Evolutionary conservation across 2,797 vertebrate genomes (phyloP), one percentile per base, ranked within the genome.

Genomic region (Podarcis siculus): DNA sequence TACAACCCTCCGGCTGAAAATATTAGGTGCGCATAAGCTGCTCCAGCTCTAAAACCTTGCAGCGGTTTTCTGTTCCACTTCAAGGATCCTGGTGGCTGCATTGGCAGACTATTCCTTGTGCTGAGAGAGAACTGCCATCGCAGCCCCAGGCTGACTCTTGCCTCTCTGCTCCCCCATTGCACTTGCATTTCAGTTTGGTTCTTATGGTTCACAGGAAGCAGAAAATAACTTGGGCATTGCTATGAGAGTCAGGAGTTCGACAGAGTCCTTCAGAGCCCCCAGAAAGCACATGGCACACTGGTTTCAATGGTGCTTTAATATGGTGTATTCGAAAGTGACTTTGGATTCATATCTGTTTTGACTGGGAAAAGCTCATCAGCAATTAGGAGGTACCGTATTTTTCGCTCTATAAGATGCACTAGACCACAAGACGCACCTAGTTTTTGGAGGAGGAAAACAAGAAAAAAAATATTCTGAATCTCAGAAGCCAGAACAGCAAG

Each of bases 371-470:
- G 7, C 72, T 76, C 69, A 49, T 35, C 19, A 49, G 64, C 45
- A 86, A 64, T 80, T 92, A 85, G 21, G 84, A 78, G 72, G 87
- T n/a, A n/a, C n/a, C n/a, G n/a, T n/a, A n/a, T n/a, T n/a, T n/a
- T n/a, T n/a, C n/a, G n/a, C n/a, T n/a, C n/a, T n/a, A n/a, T n/a
- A n/a, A n/a, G n/a, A n/a, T n/a, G n/a, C n/a, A n/a, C n/a, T n/a
- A n/a, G n/a, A n/a, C n/a, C n/a, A n/a, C n/a, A n/a, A n/a, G n/a
- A n/a, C n/a, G n/a, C n/a, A n/a, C n/a, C n/a, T n/a, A n/a, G n/a
- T n/a, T n/a, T n/a, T n/a, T n/a, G n/a, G n/a, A n/a, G n/a, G n/a
- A n/a, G n/a, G n/a, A n/a, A n/a, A n/a, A n/a, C n/a, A n/a, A n/a
- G n/a, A n/a, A n/a, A n/a, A n/a, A n/a, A n/a, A n/a, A n/a, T n/a